Percentiles rank a stretch among this genome's conserved stretches.
Evolutionary conservation across 1,140 invertebrate genomes (phyloP).

Genomic region (Drosophila ercepeae): DNA sequence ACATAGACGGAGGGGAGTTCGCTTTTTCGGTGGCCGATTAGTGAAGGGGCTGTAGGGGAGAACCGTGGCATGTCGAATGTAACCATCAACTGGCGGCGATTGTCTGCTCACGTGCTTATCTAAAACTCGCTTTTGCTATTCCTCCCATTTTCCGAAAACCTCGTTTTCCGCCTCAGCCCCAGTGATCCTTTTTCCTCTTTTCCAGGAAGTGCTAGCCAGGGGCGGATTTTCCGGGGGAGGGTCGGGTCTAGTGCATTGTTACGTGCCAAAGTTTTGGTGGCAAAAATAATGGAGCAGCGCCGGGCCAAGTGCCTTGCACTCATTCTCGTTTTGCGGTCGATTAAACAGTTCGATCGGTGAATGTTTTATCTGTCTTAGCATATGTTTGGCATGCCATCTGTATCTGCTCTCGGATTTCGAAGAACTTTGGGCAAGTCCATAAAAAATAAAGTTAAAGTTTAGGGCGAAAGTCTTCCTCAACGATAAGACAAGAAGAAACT

Average conservation of each 20-base stretch:
- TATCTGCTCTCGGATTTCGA: slow-evolving; percentile 1
- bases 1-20: slow-evolving; percentile 46
- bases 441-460: slow-evolving; percentile 2
- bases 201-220: slow-evolving; percentile 7
- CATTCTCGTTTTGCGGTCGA: slow-evolving; percentile 45
- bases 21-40: slow-evolving; percentile 68
- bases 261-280: slow-evolving; percentile 78
- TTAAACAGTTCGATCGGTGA: slow-evolving; percentile 44
- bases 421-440: slow-evolving; percentile 1
- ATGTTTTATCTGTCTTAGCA: slow-evolving; percentile 32
- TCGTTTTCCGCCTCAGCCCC: not conserved
- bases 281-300: slow-evolving; percentile 75
- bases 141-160: not conserved
- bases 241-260: slow-evolving; percentile 63
- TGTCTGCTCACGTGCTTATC: slow-evolving; percentile 77
- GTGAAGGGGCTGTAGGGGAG: slow-evolving; percentile 4
- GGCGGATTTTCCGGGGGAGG: not conserved
- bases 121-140: slow-evolving; percentile 43
- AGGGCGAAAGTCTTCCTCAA: not conserved
- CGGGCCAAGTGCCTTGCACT: slow-evolving; percentile 47
- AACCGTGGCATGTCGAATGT: slow-evolving; percentile 46
- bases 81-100: slow-evolving; percentile 48
- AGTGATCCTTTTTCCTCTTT: slow-evolving; percentile 12
- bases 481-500: slow-evolving; percentile 2
- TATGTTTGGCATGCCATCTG: slow-evolving; percentile 37